Percentiles rank a stretch among this genome's conserved stretches.
These are phyloP conservation scores for Philereme transversata DNA, from an alignment of 2,888 invertebrate species.

Conservation along the genomic window DNA sequence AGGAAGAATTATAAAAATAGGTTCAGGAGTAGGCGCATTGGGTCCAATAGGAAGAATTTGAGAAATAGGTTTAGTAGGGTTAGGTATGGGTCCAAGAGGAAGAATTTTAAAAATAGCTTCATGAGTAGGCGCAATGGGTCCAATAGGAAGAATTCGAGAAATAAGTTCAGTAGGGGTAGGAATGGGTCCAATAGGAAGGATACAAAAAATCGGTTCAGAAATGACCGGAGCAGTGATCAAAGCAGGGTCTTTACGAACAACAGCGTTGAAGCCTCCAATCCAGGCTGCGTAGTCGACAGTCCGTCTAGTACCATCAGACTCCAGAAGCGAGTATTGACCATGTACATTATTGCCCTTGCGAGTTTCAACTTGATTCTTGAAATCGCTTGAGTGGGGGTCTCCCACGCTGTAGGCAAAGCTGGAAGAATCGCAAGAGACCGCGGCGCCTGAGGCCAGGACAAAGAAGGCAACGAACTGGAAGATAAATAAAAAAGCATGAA, in stretches of 20 bases:
- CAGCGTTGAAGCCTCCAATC: slow-evolving; percentile 79
- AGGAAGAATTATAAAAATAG: slow-evolving; percentile 25
- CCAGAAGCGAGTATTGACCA: slow-evolving; percentile 66
- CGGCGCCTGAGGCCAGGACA: slow-evolving; percentile 52
- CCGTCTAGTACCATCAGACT: slow-evolving; percentile 78
- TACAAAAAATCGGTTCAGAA: slow-evolving; percentile 11
- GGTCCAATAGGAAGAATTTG: slow-evolving; percentile 28
- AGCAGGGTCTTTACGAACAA: slow-evolving; percentile 76
- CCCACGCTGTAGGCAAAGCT: slow-evolving; percentile 79
- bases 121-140: neutral
- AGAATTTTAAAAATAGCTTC: slow-evolving; percentile 3
- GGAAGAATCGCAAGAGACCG: slow-evolving; percentile 53
- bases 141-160: neutral
- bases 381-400: slow-evolving; percentile 78
- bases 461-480: slow-evolving; percentile 61
- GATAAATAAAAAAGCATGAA: slow-evolving; percentile 2
- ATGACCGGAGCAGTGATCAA: slow-evolving; percentile 43
- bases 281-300: slow-evolving; percentile 82
- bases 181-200: slow-evolving; percentile 10
- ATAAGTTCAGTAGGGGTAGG: slow-evolving; percentile 5
- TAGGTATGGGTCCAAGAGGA: slow-evolving; percentile 12
- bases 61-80: slow-evolving; percentile 24
- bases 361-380: slow-evolving; percentile 70
- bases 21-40: slow-evolving; percentile 37
- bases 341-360: slow-evolving; percentile 49